These are phyloP conservation scores for Macrotis lagotis DNA, from an alignment of 2,113 vertebrate genomes.

Conservation along the genomic window DNA sequence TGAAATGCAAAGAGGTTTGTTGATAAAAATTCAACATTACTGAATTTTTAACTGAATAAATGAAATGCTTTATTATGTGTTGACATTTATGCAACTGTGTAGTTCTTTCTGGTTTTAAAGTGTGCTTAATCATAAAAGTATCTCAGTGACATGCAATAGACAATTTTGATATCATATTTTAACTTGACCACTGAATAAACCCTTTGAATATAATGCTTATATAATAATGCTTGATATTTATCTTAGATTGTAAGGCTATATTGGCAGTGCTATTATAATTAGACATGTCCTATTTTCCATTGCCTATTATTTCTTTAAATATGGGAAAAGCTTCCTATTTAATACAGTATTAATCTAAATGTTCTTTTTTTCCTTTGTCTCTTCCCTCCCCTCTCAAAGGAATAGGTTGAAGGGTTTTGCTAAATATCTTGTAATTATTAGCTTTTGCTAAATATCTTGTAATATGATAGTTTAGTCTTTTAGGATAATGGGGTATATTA, in stretches of 20 bases:
- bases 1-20: neutral
- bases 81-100: slow-evolving; percentile 17
- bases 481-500: slow-evolving; percentile 21
- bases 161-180: slow-evolving; percentile 26
- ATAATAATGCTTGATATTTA: slow-evolving; percentile 14
- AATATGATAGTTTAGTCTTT: slow-evolving; percentile 18
- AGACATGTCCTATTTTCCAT: slow-evolving; percentile 10
- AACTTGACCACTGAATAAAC: slow-evolving; percentile 38
- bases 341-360: slow-evolving; percentile 47
- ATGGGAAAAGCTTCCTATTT: slow-evolving; percentile 28
- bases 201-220: neutral
- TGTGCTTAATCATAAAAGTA: slow-evolving; percentile 41
- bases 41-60: slow-evolving; percentile 52
- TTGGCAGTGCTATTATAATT: slow-evolving; percentile 30
- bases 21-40: neutral
- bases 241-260: neutral
- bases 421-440: slow-evolving; percentile 34
- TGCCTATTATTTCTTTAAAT: slow-evolving; percentile 49
- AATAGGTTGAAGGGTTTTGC: neutral
- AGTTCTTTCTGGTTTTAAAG: slow-evolving; percentile 31
- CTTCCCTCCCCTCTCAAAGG: slow-evolving; percentile 34
- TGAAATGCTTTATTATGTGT: slow-evolving; percentile 46
- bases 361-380: slow-evolving; percentile 8
- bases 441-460: neutral
- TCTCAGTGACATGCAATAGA: slow-evolving; percentile 1